phyloP scores from a whole-genome alignment of 2,113 vertebrate species.

The Cyanoramphus novaezelandiae region DNA sequence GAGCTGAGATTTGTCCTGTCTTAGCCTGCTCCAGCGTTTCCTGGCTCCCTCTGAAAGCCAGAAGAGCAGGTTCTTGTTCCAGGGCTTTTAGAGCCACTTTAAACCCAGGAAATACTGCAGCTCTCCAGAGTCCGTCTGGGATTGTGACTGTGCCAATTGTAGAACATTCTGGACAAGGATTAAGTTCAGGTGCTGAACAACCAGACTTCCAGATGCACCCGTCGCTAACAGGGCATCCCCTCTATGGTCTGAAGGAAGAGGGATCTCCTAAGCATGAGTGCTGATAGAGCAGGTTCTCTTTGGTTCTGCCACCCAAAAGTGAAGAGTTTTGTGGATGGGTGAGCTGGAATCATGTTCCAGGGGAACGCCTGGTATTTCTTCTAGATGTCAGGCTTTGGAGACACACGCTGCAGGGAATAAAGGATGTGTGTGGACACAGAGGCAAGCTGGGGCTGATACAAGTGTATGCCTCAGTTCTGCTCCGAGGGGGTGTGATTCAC shows the following conservation, averaged over 20 bases:
- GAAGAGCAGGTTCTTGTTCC: neutral
- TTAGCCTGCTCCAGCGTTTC: neutral
- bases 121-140: neutral
- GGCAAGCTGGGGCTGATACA: neutral
- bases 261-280: fast-evolving
- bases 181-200: neutral
- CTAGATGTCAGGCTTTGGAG: neutral
- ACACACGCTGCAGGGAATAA: neutral
- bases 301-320: neutral
- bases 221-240: neutral
- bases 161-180: neutral
- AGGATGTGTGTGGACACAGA: neutral
- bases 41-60: neutral
- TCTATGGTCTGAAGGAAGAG: neutral
- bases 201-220: neutral
- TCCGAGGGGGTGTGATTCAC: neutral
- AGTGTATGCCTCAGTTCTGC: neutral
- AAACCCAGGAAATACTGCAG: neutral
- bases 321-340: neutral
- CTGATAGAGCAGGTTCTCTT: neutral
- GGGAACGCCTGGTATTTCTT: neutral
- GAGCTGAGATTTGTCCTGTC: neutral
- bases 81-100: neutral
- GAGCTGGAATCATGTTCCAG: neutral
- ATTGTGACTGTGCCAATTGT: neutral